These are phyloP conservation scores for Ascidia mentula DNA, from an alignment of 23 tunicate genomes.

Conservation along the genomic window DNA sequence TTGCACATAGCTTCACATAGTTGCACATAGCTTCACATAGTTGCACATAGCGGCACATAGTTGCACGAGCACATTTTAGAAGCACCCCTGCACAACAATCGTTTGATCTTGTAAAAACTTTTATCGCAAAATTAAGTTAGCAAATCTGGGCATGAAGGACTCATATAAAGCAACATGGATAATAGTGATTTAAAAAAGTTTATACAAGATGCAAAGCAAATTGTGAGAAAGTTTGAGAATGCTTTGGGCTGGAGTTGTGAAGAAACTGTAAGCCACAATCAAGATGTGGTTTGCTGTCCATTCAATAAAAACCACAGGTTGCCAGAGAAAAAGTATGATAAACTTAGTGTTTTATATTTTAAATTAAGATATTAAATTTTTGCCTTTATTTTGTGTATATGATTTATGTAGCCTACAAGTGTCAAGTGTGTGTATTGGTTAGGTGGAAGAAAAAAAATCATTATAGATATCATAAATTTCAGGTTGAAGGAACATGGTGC, in stretches of 20 bases:
- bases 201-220: conserved; percentile 10
- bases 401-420: too few relatives aligned
- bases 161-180: not conserved
- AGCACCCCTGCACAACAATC: too few relatives aligned
- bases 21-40: too few relatives aligned
- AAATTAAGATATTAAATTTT: too few relatives aligned
- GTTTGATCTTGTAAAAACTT: too few relatives aligned
- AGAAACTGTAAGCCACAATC: not conserved
- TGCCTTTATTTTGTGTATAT: not conserved
- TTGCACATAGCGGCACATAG: too few relatives aligned
- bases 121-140: too few relatives aligned
- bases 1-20: too few relatives aligned
- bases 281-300: not conserved
- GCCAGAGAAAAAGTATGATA: conserved; percentile 7
- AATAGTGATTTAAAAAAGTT: not conserved
- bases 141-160: not conserved
- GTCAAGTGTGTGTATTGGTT: too few relatives aligned
- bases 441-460: too few relatives aligned
- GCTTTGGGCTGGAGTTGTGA: conserved; percentile 11
- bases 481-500: conserved; percentile 23
- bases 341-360: not conserved
- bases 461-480: too few relatives aligned
- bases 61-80: too few relatives aligned
- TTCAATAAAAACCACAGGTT: not conserved
- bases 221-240: conserved; percentile 12